These are phyloP conservation scores for Acanthococcus lagerstroemiae DNA, from an alignment of 2,888 invertebrate genomes.

Conservation along the genomic window DNA sequence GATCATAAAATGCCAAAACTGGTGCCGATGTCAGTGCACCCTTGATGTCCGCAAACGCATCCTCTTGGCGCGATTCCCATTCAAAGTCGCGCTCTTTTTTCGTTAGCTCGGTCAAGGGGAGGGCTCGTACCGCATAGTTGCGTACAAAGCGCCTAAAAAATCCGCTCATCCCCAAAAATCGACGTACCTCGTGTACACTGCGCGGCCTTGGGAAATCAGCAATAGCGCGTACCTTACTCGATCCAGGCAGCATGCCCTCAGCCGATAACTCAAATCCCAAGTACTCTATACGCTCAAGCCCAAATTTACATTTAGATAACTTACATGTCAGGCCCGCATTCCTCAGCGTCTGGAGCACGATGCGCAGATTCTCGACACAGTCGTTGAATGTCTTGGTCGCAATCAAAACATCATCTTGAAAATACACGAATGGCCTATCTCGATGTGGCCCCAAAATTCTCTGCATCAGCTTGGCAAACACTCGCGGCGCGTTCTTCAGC, in stretches of 20 bases:
- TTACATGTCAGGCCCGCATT: no score
- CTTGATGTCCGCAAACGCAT: conserved; percentile 25
- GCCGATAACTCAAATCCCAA: conserved; percentile 4
- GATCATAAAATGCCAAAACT: conserved; percentile 39
- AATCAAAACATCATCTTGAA: no score
- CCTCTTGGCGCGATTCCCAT: not conserved
- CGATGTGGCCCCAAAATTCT: no score
- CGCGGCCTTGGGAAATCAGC: conserved; percentile 6
- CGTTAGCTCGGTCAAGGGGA: conserved; percentile 7
- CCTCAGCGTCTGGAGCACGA: no score
- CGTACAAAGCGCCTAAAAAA: conserved; percentile 19
- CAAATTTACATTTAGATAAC: conserved; percentile 15
- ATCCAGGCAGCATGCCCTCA: not conserved
- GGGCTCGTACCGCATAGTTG: not conserved
- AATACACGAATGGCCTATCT: no score
- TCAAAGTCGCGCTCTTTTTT: not conserved
- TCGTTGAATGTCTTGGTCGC: no score
- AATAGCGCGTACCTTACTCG: not conserved
- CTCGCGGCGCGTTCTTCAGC: no score
- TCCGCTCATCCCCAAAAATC: conserved; percentile 6
- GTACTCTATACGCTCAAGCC: not conserved
- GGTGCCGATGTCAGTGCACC: conserved; percentile 32
- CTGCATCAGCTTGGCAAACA: no score
- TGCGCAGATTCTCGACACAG: no score
- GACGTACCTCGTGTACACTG: no score